Evolutionary conservation across 2,797 vertebrate species (phyloP), one percentile per base, ranked within the genome.

Genomic region (Vireo griseus): DNA sequence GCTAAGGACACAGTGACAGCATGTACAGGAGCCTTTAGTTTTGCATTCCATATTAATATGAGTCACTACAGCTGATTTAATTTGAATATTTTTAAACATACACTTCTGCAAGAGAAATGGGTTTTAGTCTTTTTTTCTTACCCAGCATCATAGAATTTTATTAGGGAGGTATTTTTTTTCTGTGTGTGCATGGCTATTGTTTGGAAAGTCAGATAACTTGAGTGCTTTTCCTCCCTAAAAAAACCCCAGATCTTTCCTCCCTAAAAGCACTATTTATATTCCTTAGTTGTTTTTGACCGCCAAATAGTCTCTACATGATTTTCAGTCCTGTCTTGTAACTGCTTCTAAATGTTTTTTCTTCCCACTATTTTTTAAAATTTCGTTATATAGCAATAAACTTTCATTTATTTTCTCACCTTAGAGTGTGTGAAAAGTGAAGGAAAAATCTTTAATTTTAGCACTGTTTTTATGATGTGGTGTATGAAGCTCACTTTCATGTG

Each of bases 251-350:
- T 28, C 77, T 82, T 59, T 28, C 17, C 18, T 76, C 52, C 63
- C 80, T 89, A 68, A 94, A 91, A 78, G 29, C 55, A 73, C 7
- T 33, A 25, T 94, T 94, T 93, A 28, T 92, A 86, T 92, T 79
- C 66, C 19, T 81, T 66, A 44, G 25, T 55, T 91, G 59, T 5
- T 92, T 93, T 82, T 89, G 18, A 65, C 21, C 39, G 65, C 8
- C 16, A 74, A 66, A 69, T n/a, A 87, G 8, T 72, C 44, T 71
- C 33, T 48, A 37, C 12, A 29, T 89, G 61, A 89, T 92, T 92
- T 95, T 90, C 67, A 77, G 13, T 68, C 33, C 39, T 92, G 31
- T 57, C 68, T 84, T 31, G 68, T 45, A 92, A 68, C 35, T 66
- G 18, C 7, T 84, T 81, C 59, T 77, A 59, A 89, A 87, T 87